These are phyloP conservation scores for Trichomycterus rosablanca DNA, from an alignment of 2,113 vertebrate genomes.

Conservation along the genomic window DNA sequence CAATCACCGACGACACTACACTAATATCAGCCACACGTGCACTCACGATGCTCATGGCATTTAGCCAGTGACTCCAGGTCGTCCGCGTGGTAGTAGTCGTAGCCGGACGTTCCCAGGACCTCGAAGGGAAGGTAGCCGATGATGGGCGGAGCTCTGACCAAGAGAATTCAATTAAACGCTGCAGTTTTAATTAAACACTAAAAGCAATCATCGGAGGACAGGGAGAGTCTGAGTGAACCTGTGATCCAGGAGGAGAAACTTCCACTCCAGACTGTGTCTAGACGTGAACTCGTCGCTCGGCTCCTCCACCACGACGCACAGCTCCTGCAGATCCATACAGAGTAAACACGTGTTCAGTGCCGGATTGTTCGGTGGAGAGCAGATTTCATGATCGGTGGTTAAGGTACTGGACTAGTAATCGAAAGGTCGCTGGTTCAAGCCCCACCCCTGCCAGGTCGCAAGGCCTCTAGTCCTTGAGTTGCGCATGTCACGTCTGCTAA, in stretches of 20 bases:
- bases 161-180: too few species aligned
- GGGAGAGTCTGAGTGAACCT: slow-evolving; percentile 66
- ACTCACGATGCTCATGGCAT: slow-evolving; percentile 96
- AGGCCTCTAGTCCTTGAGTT: too few species aligned
- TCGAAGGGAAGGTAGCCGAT: slow-evolving; percentile 98
- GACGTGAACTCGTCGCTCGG: slow-evolving; percentile 96
- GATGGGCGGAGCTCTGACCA: slow-evolving; percentile 94
- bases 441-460: too few species aligned
- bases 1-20: too few species aligned
- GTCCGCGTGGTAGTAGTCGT: slow-evolving; percentile 98
- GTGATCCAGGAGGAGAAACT: slow-evolving; percentile 97
- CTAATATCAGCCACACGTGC: too few species aligned
- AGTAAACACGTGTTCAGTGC: too few species aligned
- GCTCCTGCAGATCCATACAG: slow-evolving; percentile 75
- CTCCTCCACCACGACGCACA: slow-evolving; percentile 95
- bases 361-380: too few species aligned
- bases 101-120: slow-evolving; percentile 95
- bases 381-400: too few species aligned
- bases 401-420: too few species aligned
- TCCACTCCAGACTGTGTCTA: slow-evolving; percentile 98
- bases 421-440: too few species aligned
- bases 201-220: background rate
- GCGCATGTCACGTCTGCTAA: too few species aligned
- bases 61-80: slow-evolving; percentile 95
- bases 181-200: too few species aligned